Conservation (phyloP, 2,797 vertebrate genomes). For the Megaceryle alcyon region DNA sequence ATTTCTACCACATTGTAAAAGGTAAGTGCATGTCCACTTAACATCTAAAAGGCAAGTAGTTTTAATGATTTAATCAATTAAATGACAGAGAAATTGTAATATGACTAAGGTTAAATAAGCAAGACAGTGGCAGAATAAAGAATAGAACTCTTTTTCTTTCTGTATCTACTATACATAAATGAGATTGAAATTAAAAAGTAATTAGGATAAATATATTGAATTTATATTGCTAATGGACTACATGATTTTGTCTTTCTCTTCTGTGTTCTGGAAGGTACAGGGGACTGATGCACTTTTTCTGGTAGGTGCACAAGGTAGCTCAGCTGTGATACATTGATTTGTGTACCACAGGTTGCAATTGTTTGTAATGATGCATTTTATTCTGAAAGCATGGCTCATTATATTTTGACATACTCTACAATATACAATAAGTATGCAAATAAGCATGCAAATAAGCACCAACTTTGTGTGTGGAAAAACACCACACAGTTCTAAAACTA, state of each 20-base stretch:
- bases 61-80: constrained; percentile 43
- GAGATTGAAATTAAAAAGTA: constrained; percentile 35
- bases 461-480: neutral
- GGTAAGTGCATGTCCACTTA: neutral
- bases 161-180: neutral
- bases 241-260: neutral
- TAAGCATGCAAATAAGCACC: neutral
- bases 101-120: constrained; percentile 21
- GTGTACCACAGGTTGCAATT: neutral
- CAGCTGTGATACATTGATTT: neutral
- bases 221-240: constrained; percentile 24
- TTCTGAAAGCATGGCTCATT: neutral
- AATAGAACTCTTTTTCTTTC: neutral
- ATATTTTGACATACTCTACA: neutral
- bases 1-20: neutral
- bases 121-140: constrained; percentile 10
- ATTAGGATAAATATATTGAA: constrained; percentile 41
- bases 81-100: neutral
- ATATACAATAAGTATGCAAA: neutral
- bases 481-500: neutral
- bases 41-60: neutral
- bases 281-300: neutral
- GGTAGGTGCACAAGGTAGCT: neutral
- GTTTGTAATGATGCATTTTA: neutral
- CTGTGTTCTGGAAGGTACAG: neutral